A percentile compares a stretch with the other conserved stretches of the same genome.
Evolutionary conservation across 1,140 invertebrate genomes (phyloP).

Genomic region (Drosophila ogumai): DNA sequence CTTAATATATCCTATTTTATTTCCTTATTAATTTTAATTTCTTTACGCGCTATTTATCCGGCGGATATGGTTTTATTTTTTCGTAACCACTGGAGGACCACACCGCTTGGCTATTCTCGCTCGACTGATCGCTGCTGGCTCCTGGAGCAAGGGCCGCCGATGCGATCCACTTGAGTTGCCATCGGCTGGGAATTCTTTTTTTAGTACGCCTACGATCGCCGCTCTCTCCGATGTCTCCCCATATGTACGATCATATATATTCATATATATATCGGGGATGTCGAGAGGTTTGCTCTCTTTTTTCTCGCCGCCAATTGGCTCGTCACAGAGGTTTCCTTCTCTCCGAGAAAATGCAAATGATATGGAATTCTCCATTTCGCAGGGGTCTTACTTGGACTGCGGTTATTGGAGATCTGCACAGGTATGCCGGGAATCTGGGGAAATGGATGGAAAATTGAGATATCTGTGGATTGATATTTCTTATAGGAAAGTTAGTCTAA

Average conservation of each 20-base stretch:
- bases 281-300: slow-evolving; percentile 15
- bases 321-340: neutral
- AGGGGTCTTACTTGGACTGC: slow-evolving; percentile 21
- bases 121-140: slow-evolving; percentile 55
- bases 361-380: slow-evolving; percentile 9
- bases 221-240: slow-evolving; percentile 17
- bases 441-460: slow-evolving; percentile 12
- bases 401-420: slow-evolving; percentile 27
- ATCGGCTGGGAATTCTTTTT: slow-evolving; percentile 60
- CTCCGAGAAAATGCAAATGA: slow-evolving; percentile 25
- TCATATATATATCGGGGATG: neutral
- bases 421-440: slow-evolving; percentile 34
- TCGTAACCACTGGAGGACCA: slow-evolving; percentile 47
- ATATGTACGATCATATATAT: neutral
- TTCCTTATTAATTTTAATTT: slow-evolving; percentile 1
- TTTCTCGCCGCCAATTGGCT: slow-evolving; percentile 24
- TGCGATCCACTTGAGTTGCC: slow-evolving; percentile 51
- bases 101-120: slow-evolving; percentile 66
- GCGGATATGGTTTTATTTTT: slow-evolving; percentile 12
- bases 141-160: slow-evolving; percentile 22
- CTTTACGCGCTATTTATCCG: slow-evolving; percentile 15
- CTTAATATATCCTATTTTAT: neutral
- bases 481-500: neutral
- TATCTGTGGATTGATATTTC: neutral
- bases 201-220: slow-evolving; percentile 64